Evolutionary conservation across 92 coral and sea anemone species (phyloP), one percentile per base, ranked within the genome.

Genomic region (Chrysogorgia sp.): DNA sequence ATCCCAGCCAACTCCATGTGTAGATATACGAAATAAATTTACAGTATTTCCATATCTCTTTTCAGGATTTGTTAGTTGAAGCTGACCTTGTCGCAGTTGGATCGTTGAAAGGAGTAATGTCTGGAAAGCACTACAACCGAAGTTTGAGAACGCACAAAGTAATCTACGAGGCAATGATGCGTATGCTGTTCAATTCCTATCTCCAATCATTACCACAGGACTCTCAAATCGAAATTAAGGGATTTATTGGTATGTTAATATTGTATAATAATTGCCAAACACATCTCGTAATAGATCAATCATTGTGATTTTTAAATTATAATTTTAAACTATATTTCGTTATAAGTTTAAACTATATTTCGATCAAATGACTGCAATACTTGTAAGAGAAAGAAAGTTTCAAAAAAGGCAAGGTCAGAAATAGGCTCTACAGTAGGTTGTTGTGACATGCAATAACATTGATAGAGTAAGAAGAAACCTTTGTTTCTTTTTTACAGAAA

Each of bases 81-180:
- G 77, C 86, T 48, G 79, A 56, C 33, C 63, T 86, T 66, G 83
- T 86, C 21, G 90, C 72, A 30, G 78, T 75, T 74, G 90, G 90
- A 41, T 86, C 90, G 47, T 43, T 86, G 59, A 86, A 86, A 28
- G 90, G 90, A 20, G 90, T 86, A 56, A 66, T 86, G 25, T 81
- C 53, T 55, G 90, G 90, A 25, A 82, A 86, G 86, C 90, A 86
- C 67, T 86, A 86, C 76, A 81, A 82, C 83, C 59, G 83, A 68
- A 80, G 79, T 37, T 31, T 86, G 74, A 66, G 90, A 43, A 86
- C 86, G 47, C 90, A 86, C 29, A 62, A 84, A 87, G 80, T 81
- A 26, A 33, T 64, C 13, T 79, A 79, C 35, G 75, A 74, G 30
- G 56, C 81, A 23, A 49, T 71, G 37, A 40, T 63, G 52, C 71